Conservation (phyloP, 2,888 invertebrate species). For the Tachystola acroxantha region DNA sequence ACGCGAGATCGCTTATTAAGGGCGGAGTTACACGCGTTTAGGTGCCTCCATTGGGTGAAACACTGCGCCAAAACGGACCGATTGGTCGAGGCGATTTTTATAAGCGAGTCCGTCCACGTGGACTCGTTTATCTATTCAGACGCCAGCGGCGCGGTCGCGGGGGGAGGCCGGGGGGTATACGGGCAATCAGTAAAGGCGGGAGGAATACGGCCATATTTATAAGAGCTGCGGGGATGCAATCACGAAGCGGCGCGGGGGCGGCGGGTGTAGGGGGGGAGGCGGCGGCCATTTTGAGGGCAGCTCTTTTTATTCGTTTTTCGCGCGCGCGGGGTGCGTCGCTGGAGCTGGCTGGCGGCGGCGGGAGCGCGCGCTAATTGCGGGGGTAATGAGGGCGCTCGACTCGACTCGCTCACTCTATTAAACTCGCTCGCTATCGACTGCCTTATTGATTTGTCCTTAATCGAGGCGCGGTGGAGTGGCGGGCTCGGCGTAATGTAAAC, state of each 20-base stretch:
- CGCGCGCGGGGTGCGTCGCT: conserved; percentile 71
- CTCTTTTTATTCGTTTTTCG: conserved; percentile 81
- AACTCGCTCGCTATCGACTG: conserved; percentile 68
- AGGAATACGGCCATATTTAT: conserved; percentile 80
- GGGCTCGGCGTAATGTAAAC: conserved; percentile 57
- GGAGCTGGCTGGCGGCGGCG: conserved; percentile 20
- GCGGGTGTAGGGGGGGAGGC: conserved; percentile 68
- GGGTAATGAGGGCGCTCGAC: conserved; percentile 77
- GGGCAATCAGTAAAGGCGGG: conserved; percentile 80
- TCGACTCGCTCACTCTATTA: conserved; percentile 75
- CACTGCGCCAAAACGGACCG: conserved; percentile 27
- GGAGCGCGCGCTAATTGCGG: conserved; percentile 74
- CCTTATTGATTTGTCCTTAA: conserved; percentile 77
- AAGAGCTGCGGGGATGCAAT: conserved; percentile 80
- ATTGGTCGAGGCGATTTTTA: conserved; percentile 74
- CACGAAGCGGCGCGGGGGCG: conserved; percentile 76
- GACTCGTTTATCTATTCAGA: conserved; percentile 80
- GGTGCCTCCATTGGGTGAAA: conserved; percentile 41
- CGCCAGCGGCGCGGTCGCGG: conserved; percentile 78
- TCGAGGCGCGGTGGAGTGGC: conserved; percentile 57
- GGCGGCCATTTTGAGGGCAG: conserved; percentile 87
- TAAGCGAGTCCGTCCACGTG: conserved; percentile 76
- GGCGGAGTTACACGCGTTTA: conserved; percentile 74
- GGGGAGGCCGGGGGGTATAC: conserved; percentile 76
- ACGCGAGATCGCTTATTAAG: conserved; percentile 75